Evolutionary conservation across 1,140 invertebrate species (phyloP), one percentile per base, ranked within the genome.

Genomic region (Daktulosphaira vitifoliae): DNA sequence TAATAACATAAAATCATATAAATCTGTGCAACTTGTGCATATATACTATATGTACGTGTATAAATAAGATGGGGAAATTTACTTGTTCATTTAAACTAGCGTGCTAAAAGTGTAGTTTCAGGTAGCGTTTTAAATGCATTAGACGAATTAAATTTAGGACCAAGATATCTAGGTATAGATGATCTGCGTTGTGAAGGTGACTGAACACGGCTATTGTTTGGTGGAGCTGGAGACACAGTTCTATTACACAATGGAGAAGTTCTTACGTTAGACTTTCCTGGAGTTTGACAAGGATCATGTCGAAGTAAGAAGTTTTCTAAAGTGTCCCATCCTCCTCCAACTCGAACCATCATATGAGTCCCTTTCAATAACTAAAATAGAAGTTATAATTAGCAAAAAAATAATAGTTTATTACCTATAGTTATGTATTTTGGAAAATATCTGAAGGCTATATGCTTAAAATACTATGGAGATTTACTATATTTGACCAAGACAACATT

Each of bases 261-360:
- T 8, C 68, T 59, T 48, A 66, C 64, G 22, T 25, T 48, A 18
- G 64, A 49, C 13, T 65, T 54, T 4, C 48, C 49, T 2, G 50
- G 65, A 2, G 38, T 96, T 52, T 94, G 82, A 77, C 94, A 98
- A 0, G 94, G 94, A 76, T 97, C 94, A 74, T 97, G 94, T 75
- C 96, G 95, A 76, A 95, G 90, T 73, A 98, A 78, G 76, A 96
- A 98, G 74, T 97, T 91, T 68, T 92, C 86, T 20, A 98, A 77
- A 0, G 94, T 97, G 75, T 97, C 94, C 94, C 94, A 98, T 23
- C 93, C 94, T 9, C 94, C 94, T 0, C 95, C 95, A 13, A 97
- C 94, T 67, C 94, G 83, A 16, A 98, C 93, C 95, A 98, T 98
- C 53, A 97, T 92, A 80, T 97, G 94, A 68, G 90, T 96, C 23